Evolutionary conservation across 2,797 vertebrate genomes (phyloP).

Genomic region (Pantherophis vulpinus): DNA sequence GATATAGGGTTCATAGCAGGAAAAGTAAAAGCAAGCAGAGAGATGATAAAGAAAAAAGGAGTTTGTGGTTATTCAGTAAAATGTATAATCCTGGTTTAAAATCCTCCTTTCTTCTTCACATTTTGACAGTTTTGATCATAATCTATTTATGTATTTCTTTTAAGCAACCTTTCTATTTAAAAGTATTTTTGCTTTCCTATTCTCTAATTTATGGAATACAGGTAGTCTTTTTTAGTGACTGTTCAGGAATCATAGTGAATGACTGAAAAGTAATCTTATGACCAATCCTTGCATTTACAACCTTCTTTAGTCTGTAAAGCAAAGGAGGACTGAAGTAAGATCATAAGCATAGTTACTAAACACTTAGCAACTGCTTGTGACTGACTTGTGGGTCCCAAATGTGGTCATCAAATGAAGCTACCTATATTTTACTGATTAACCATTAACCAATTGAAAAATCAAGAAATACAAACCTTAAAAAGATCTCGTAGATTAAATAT

Average conservation of each 20-base stretch:
- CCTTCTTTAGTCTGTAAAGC: background rate
- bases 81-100: background rate
- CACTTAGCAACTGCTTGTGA: background rate
- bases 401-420: background rate
- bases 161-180: background rate
- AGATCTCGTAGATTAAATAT: conserved; percentile 69
- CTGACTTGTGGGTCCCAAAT: background rate
- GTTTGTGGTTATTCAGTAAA: background rate
- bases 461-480: conserved; percentile 59
- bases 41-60: background rate
- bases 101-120: background rate
- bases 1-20: background rate
- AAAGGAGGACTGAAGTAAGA: background rate
- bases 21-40: background rate
- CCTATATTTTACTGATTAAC: background rate
- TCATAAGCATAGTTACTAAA: background rate
- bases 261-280: background rate
- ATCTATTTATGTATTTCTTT: background rate
- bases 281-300: background rate
- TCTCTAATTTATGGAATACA: background rate
- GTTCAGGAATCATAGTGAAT: background rate
- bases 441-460: background rate
- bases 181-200: background rate
- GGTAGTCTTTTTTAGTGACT: background rate
- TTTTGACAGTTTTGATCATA: background rate